Base-by-base conservation (phyloP, 2,888 invertebrate species). In the Euplexia lucipara region DNA sequence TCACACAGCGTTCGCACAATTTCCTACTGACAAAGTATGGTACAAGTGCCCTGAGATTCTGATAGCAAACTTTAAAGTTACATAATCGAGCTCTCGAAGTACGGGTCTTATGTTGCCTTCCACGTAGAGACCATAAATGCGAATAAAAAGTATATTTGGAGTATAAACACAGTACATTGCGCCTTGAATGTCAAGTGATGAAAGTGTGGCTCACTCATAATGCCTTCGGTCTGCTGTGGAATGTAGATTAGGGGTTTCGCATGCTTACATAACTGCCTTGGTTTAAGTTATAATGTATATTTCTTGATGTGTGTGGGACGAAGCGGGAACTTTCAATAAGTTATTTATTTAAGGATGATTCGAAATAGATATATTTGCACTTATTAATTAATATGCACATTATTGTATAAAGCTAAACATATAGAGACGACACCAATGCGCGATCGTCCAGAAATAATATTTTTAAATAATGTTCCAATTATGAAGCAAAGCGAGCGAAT, bases 111-210 rank as follows among this genome's bases (percentile, higher is more conserved):
- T 63, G 52, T 68, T 68, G 75, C 65, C n/a, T 58, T 75, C n/a
- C 78, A 75, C 78, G 78, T 71, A 56, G 35, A 41, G 41, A 56
- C 58, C 57, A 68, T 78, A 78, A 78, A 78, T 78, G 75, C 48
- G 63, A 62, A 75, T 78, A 71, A 75, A 78, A 71, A 68, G 68
- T 70, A 66, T 78, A 75, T 78, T 75, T 75, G 20, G 57, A 70
- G 57, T 77, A 74, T 47, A 35, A 74, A 71, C 60, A 68, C 41
- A 35, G 49, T 45, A 68, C 53, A 67, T 18, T 71, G 63, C 52
- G 71, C 14, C 20, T 51, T 62, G 77, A 78, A 78, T 78, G 37
- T 65, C 49, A 78, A 78, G 53, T 71, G 49, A 60, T 52, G 58
- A 61, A 30, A 59, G 42, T 67, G 56, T 70, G 63, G 70, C 39